Percentiles rank a stretch among this genome's conserved stretches.
Conservation (phyloP, 2,888 invertebrate genomes). For the Andrena praecox region DNA sequence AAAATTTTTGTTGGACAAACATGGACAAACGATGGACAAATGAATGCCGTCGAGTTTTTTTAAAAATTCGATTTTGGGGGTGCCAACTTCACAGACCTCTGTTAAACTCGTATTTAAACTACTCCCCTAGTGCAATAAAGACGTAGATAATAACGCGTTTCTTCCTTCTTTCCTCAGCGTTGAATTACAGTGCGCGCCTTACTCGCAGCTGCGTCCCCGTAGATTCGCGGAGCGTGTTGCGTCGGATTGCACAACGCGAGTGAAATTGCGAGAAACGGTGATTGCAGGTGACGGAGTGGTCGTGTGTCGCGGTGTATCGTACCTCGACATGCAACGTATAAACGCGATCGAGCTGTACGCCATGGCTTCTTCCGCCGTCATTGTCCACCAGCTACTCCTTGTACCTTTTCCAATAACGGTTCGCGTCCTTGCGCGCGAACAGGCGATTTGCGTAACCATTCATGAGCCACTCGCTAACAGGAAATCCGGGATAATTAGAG, state of each 20-base stretch:
- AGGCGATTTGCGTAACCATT: conserved; percentile 44
- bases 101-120: too few relatives aligned
- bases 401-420: conserved; percentile 36
- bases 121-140: too few relatives aligned
- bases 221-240: conserved; percentile 12
- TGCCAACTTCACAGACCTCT: too few relatives aligned
- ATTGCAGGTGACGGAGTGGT: conserved; percentile 37
- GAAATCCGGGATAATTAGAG: conserved; percentile 34
- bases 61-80: too few relatives aligned
- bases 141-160: not conserved
- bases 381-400: conserved; percentile 40
- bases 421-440: conserved; percentile 40
- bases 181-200: not conserved
- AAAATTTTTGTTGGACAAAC: too few relatives aligned
- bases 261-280: conserved; percentile 33
- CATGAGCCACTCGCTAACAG: not conserved
- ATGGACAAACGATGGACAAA: too few relatives aligned
- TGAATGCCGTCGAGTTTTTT: too few relatives aligned
- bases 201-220: not conserved
- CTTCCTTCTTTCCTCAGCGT: not conserved
- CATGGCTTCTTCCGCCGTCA: conserved; percentile 15
- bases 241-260: conserved; percentile 32
- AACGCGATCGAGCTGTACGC: conserved; percentile 33
- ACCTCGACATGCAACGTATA: not conserved
- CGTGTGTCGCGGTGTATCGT: conserved; percentile 3